Base-by-base conservation (phyloP, 2,113 vertebrate genomes). In the Aspiorhynchus laticeps region DNA sequence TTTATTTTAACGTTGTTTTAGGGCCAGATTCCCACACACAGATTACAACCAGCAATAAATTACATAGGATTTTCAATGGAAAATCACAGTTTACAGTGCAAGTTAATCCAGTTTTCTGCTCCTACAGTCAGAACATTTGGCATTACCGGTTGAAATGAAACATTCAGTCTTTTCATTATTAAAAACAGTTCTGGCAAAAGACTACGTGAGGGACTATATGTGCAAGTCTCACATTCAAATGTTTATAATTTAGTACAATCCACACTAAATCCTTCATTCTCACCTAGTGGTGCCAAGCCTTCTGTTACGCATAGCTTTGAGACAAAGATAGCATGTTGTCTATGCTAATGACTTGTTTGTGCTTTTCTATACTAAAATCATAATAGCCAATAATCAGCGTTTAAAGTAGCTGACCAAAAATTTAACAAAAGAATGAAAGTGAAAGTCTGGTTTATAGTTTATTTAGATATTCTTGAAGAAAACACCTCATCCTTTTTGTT, bases 281-380 rank as follows among this genome's bases (percentile, higher is more conserved):
- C 79, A 81, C 79, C 38, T 81, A 7, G 36, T 28, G 56, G 43
- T 65, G 79, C 59, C 79, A 81, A 28, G 65, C 14, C n/a, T 81
- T 81, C n/a, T 81, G 56, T 65, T 65, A 65, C 79, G 0, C 59
- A 43, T 65, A 36, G 51, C 78, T 61, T n/a, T 41, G 33, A 80
- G 56, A 15, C 24, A 59, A 61, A 61, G 24, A 80, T 63, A 63
- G 78, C 53, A n/a, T 36, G 28, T 26, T 46, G 10, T 36, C 76
- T 46, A 46, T 75, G 38, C 73, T 79, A 79, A 36, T 56, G 48
- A 79, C 28, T 56, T 59, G 48, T 19, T 53, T 80, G 31, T 80
- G 41, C 41, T 75, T 74, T n/a, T 8, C 33, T 33, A n/a, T 38
- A 79, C 26, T 78, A 9, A 36, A 51, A 56, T 15, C 46, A 28